phyloP scores from a whole-genome alignment of 2,888 invertebrate species.

The Parapristionchus giblindavisi region DNA sequence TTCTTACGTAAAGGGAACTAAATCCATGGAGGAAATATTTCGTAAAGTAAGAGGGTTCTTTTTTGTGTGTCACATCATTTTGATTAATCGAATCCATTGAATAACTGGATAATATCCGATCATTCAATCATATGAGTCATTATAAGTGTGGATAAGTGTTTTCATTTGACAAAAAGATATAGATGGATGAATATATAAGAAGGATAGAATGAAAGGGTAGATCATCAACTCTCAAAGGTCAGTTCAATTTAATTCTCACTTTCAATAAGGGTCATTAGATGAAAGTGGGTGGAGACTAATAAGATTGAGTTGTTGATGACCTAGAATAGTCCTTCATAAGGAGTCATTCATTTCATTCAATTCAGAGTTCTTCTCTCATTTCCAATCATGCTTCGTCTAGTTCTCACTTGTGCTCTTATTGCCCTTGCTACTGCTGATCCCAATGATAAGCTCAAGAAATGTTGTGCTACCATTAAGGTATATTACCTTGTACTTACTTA shows the following conservation, averaged over 20 bases:
- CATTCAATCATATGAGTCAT: too few species aligned
- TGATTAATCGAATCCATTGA: too few species aligned
- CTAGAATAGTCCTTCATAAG: constrained; percentile 35
- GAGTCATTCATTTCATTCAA: neutral
- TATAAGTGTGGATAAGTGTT: too few species aligned
- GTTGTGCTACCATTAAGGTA: constrained; percentile 59
- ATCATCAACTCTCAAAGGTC: too few species aligned
- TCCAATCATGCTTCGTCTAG: constrained; percentile 2
- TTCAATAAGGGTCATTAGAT: constrained; percentile 13
- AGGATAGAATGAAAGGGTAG: too few species aligned
- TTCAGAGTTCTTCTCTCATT: neutral
- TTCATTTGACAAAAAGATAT: neutral
- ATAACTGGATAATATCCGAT: too few species aligned
- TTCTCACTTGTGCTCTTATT: neutral
- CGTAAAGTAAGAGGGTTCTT: too few species aligned
- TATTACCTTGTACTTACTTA: neutral
- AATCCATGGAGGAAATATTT: too few species aligned
- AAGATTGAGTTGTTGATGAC: too few species aligned
- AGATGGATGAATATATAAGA: neutral
- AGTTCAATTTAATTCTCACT: constrained; percentile 24
- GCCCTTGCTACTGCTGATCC: constrained; percentile 29
- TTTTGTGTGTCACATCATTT: too few species aligned
- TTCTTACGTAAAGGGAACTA: too few species aligned
- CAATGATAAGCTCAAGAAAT: constrained; percentile 64
- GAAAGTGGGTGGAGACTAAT: constrained; percentile 13